Base-by-base conservation (phyloP, 53 echinoderm and acorn worm species). In the Hippasteria phrygiana region DNA sequence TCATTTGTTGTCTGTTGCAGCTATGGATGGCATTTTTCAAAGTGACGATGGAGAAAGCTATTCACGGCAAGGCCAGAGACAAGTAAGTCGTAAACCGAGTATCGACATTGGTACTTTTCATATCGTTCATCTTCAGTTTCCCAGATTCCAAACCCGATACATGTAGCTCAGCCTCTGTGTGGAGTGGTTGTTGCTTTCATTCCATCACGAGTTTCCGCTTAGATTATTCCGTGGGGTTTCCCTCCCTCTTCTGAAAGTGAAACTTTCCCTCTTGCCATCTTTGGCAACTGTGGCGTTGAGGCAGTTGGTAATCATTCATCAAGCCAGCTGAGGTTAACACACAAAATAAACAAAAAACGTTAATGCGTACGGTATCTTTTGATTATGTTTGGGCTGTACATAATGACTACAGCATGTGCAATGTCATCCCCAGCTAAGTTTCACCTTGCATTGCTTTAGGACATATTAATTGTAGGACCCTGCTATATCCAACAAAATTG, bases 1-100 rank as follows among this genome's bases (percentile, higher is more conserved):
- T 47, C 0, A 0, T 12, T 43, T 38, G 39, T 89, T 77, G 63
- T 31, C 29, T 74, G 22, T 87, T 91, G 12, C 77, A 97, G 97
- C 76, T 97, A 51, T 97, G 97, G 97, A 97, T 97, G 97, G 97
- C 97, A 26, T 93, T 88, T 71, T 95, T 95, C 73, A 97, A 95
- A 73, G 93, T 93, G 14, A 91, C 92, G 0, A 97, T 97, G 97
- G 97, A 97, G 84, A 93, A 92, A 70, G 95, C 95, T 14, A 92
- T 97, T 43, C 97, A 97, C 50, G 97, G 97, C 41, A 92, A 93
- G 64, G 95, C 93, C 10, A 92, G 92, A 76, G 92, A 97, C 55
- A 95, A 87, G 97, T 97, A 84, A 95, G 93, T 87, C 11, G 54
- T 5, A 85, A 27, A 29, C 11, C 47, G 20, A 26, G 48, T 77